These are phyloP conservation scores for Steinernema feltiae DNA, from an alignment of 1,140 invertebrate species.

Conservation along the genomic window DNA sequence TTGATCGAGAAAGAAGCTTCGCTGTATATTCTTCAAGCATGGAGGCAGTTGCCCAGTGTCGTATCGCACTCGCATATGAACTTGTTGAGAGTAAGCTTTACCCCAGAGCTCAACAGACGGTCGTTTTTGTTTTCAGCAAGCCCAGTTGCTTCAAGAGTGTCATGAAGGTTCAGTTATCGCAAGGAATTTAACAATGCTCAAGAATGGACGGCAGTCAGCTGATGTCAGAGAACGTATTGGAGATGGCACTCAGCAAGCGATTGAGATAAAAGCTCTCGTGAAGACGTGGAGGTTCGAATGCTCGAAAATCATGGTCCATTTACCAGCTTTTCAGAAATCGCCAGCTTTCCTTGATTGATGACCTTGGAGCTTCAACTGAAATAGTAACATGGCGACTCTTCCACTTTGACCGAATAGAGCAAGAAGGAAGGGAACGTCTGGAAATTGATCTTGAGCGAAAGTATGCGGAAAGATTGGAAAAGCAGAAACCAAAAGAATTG, in stretches of 20 bases:
- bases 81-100: not conserved
- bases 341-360: not conserved
- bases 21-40: not conserved
- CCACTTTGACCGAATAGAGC: not conserved
- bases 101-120: not conserved
- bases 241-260: not conserved
- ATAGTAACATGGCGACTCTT: not conserved
- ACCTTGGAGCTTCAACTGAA: not conserved
- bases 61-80: not conserved
- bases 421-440: no score
- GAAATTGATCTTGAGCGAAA: no score
- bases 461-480: no score
- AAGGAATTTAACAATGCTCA: not conserved
- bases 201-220: not conserved
- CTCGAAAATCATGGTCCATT: not conserved
- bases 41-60: not conserved
- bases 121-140: not conserved
- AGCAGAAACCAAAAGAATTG: not conserved
- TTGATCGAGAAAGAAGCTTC: not conserved
- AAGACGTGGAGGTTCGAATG: conserved; percentile 7
- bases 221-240: not conserved
- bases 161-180: not conserved
- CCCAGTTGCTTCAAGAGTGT: not conserved
- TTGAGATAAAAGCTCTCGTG: not conserved
- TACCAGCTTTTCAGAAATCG: not conserved